A percentile compares a stretch with the other conserved stretches of the same genome.
These are phyloP conservation scores for Taurulus bubalis DNA, from an alignment of 2,113 vertebrate species.

Conservation along the genomic window DNA sequence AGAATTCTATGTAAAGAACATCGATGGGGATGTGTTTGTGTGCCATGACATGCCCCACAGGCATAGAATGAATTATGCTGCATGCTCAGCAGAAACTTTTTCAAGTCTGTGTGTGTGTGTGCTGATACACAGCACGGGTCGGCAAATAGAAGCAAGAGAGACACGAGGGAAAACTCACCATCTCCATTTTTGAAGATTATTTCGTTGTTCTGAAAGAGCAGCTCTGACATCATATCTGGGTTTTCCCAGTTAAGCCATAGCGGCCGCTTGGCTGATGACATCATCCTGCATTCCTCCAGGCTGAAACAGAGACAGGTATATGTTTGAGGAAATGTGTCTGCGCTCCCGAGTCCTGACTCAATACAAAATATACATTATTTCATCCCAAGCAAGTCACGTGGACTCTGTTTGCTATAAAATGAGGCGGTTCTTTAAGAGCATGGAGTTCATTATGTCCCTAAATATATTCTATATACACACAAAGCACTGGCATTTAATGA, in stretches of 20 bases:
- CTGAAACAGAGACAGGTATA: conserved; percentile 76
- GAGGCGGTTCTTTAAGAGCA: background rate
- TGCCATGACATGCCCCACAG: conserved; percentile 26
- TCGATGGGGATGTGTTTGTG: conserved; percentile 30
- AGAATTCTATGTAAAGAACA: conserved; percentile 10
- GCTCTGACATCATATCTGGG: conserved; percentile 99
- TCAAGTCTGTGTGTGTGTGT: background rate
- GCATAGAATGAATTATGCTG: conserved; percentile 18
- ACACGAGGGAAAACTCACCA: conserved; percentile 83
- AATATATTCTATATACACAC: background rate
- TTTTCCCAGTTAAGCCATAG: conserved; percentile 99
- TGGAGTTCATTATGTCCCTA: background rate
- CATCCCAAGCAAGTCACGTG: background rate
- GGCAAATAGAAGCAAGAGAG: background rate
- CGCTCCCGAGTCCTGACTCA: background rate
- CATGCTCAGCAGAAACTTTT: conserved; percentile 27
- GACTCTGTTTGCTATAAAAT: background rate
- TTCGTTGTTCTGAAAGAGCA: conserved; percentile 99
- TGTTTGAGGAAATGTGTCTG: background rate
- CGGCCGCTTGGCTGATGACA: conserved; percentile 98
- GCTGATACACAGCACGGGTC: background rate
- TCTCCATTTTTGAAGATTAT: conserved; percentile 99
- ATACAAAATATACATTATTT: background rate
- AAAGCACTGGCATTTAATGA: background rate
- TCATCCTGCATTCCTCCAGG: conserved; percentile 98